Evolutionary conservation across 2,888 invertebrate genomes (phyloP).

Genomic region (Choreutis nemorana): DNA sequence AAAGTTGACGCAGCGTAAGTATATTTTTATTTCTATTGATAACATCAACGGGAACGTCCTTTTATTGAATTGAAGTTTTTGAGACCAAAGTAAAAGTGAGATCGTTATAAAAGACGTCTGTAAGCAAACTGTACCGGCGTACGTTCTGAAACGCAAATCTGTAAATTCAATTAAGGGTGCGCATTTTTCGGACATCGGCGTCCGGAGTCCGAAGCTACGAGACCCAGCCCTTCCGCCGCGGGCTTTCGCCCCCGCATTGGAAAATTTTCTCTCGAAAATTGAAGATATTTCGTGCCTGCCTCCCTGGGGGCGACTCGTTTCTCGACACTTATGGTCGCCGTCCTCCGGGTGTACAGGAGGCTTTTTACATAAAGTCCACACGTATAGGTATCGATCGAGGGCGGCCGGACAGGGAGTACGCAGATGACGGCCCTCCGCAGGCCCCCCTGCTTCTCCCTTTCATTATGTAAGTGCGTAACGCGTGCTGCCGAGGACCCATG

Average conservation of each 20-base stretch:
- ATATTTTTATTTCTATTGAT: no score
- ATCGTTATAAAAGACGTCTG: neutral
- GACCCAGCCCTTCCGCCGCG: conserved; percentile 57
- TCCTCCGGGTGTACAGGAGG: conserved; percentile 63
- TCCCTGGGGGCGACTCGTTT: conserved; percentile 62
- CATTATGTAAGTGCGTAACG: conserved; percentile 68
- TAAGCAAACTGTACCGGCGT: conserved; percentile 36
- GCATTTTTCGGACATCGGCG: conserved; percentile 59
- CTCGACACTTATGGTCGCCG: conserved; percentile 65
- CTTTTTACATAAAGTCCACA: conserved; percentile 67
- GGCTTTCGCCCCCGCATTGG: conserved; percentile 60
- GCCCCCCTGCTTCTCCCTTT: conserved; percentile 37
- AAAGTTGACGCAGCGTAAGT: no score
- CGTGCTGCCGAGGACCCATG: conserved; percentile 63
- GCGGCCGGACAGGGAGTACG: conserved; percentile 63
- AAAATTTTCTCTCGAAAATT: conserved; percentile 66
- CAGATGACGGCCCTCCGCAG: conserved; percentile 56
- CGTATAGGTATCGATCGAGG: conserved; percentile 65
- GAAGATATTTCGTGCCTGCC: conserved; percentile 63
- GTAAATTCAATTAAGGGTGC: conserved; percentile 62
- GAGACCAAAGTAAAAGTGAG: no score
- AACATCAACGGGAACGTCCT: no score
- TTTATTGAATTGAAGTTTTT: no score
- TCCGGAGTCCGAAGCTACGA: conserved; percentile 33
- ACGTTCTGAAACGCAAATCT: conserved; percentile 60